A percentile compares a stretch with the other conserved stretches of the same genome.
Evolutionary conservation across 2,888 invertebrate species (phyloP).

Genomic region (Perithous albicinctus): DNA sequence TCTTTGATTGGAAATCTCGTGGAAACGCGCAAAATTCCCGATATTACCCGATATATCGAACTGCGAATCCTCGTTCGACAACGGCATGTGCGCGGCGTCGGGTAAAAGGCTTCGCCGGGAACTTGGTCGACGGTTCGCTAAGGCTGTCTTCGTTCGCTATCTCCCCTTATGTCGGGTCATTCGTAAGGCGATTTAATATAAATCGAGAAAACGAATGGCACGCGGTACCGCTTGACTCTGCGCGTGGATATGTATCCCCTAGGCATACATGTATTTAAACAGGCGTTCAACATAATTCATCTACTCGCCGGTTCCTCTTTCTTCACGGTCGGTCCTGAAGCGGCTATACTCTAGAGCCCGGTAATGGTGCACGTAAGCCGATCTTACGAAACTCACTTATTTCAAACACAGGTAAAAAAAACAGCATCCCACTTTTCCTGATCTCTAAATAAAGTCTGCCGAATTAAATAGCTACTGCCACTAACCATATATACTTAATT

Average conservation of each 20-base stretch:
- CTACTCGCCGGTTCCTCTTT: constrained; percentile 72
- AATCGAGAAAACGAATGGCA: constrained; percentile 83
- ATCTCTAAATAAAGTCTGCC: too few relatives aligned
- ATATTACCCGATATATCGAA: background rate
- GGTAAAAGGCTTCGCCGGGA: constrained; percentile 52
- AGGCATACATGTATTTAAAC: constrained; percentile 83
- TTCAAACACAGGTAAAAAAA: background rate
- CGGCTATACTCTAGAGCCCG: background rate
- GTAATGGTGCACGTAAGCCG: background rate
- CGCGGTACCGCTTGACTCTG: constrained; percentile 80
- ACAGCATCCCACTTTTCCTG: background rate
- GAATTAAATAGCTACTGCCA: too few relatives aligned
- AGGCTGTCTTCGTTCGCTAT: constrained; percentile 18
- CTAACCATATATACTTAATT: too few relatives aligned
- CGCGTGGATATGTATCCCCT: constrained; percentile 78
- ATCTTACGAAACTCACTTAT: background rate
- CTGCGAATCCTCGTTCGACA: constrained; percentile 4
- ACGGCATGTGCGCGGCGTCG: constrained; percentile 42
- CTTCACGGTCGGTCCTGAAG: constrained; percentile 36
- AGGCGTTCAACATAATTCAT: constrained; percentile 84
- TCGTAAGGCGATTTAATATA: constrained; percentile 81
- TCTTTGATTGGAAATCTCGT: background rate
- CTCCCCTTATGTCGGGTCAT: constrained; percentile 75
- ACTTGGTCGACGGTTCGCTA: constrained; percentile 33
- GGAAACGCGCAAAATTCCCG: background rate